Conservation (phyloP, 2,797 vertebrate species). For the Intellagama lesueurii region DNA sequence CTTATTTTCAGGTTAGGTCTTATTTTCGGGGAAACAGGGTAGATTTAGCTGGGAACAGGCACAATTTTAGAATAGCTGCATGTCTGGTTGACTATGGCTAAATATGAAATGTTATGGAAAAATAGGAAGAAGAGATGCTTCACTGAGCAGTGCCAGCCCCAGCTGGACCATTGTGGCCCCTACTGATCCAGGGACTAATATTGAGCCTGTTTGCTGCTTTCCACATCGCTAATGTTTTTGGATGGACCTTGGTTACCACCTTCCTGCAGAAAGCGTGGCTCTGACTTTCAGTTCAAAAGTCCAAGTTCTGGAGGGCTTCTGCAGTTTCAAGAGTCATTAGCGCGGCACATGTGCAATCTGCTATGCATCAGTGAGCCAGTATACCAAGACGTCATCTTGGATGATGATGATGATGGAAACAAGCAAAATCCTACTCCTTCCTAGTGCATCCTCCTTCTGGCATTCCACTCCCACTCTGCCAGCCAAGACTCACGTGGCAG, state of each 20-base stretch:
- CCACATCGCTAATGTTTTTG: not conserved
- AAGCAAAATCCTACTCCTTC: not conserved
- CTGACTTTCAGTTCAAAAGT: not conserved
- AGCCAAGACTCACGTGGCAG: not conserved
- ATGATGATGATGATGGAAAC: not conserved
- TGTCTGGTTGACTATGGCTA: too few species aligned
- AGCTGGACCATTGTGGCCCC: not conserved
- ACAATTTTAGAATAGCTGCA: too few species aligned
- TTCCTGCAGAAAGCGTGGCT: not conserved
- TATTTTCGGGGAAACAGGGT: too few species aligned
- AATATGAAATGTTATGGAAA: too few species aligned
- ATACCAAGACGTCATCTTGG: not conserved
- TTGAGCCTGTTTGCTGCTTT: not conserved
- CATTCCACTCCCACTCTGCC: not conserved
- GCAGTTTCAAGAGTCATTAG: not conserved
- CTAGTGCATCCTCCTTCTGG: not conserved
- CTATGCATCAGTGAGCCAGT: not conserved
- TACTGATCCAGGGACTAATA: not conserved
- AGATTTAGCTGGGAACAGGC: too few species aligned
- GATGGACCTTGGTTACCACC: not conserved
- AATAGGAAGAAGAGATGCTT: too few species aligned
- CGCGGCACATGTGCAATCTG: not conserved
- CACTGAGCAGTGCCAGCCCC: too few species aligned
- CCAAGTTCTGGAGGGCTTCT: not conserved
- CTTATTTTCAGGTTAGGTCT: too few species aligned